These are phyloP conservation scores for Diploptera punctata DNA, from an alignment of 2,888 invertebrate species.

Conservation along the genomic window DNA sequence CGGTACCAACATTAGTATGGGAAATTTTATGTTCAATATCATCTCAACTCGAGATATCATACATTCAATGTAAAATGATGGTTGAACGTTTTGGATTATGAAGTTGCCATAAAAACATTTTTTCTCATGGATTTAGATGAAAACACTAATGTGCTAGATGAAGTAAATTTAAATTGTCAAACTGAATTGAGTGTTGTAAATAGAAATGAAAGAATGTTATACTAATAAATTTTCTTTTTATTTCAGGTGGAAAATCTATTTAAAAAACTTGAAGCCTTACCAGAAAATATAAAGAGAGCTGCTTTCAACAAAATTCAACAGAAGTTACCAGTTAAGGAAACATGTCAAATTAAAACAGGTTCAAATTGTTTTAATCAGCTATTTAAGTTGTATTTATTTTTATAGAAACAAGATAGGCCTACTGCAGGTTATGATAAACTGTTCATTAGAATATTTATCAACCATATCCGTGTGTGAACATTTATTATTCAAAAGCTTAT, in stretches of 20 bases:
- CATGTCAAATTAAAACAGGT: background rate
- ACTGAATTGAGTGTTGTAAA: background rate
- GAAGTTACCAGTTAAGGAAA: conserved; percentile 21
- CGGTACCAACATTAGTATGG: conserved; percentile 14
- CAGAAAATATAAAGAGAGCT: conserved; percentile 25
- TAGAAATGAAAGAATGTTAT: background rate
- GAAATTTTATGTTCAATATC: conserved; percentile 24
- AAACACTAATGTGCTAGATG: conserved; percentile 23
- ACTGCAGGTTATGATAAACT: no score
- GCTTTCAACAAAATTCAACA: conserved; percentile 36
- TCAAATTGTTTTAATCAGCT: no score
- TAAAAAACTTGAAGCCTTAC: conserved; percentile 34
- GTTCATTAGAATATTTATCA: no score
- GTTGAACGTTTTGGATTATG: conserved; percentile 8
- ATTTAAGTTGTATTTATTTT: no score
- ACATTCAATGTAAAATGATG: background rate
- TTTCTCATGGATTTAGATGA: conserved; percentile 25
- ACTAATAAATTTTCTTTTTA: conserved; percentile 11
- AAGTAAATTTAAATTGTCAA: background rate
- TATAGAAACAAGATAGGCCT: no score
- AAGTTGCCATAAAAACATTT: background rate
- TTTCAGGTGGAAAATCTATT: conserved; percentile 39
- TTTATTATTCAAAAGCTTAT: no score
- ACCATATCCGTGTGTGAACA: no score
- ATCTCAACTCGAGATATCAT: background rate